Base-by-base conservation (phyloP, 2,113 vertebrate genomes). In the Sorex fumeus region DNA sequence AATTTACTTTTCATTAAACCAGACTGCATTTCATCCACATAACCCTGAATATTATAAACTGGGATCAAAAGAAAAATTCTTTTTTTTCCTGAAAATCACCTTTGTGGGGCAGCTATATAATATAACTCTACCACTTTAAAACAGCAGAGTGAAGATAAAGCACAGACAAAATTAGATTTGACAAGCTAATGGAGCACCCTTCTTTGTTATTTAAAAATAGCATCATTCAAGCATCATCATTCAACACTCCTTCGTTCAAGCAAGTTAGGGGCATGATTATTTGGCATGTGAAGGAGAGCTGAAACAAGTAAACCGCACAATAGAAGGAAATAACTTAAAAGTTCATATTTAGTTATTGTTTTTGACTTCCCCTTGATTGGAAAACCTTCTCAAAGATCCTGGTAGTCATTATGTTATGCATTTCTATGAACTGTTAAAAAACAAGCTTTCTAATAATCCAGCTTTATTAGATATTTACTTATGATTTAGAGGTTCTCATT, bases 121-220 rank as follows among this genome's bases (percentile, higher is more conserved):
- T 92, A 57, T 47, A 86, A 90, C 28, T 82, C 69, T 75, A 87
- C 81, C 60, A 94, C 32, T 87, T 94, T 80, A 86, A 91, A 93
- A 81, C 57, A 94, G 88, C 18, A 88, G 23, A 91, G 71, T 80
- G 62, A 97, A 96, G 92, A 96, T 69, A 91, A 95, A 97, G 57
- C 50, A 60, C 30, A 94, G 21, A 81, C 1, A 84, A 95, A 95
- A 95, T 95, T 87, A 92, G 36, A 75, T 93, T 94, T 96, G 93
- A 95, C 92, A 96, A 91, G 88, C 83, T 93, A 92, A 93, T 79
- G 78, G 66, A 96, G 45, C 18, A 81, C 32, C 69, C 36, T 92
- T 93, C 77, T 90, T 95, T 89, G 72, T 43, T 87, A 84, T 92
- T 94, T 93, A 87, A 92, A 95, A 96, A 92, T 89, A 78, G 50